Percentiles rank a stretch among this genome's conserved stretches.
Conservation (phyloP, 37 sponge, comb jelly and placozoan genomes). For the Beroe forskalii region DNA sequence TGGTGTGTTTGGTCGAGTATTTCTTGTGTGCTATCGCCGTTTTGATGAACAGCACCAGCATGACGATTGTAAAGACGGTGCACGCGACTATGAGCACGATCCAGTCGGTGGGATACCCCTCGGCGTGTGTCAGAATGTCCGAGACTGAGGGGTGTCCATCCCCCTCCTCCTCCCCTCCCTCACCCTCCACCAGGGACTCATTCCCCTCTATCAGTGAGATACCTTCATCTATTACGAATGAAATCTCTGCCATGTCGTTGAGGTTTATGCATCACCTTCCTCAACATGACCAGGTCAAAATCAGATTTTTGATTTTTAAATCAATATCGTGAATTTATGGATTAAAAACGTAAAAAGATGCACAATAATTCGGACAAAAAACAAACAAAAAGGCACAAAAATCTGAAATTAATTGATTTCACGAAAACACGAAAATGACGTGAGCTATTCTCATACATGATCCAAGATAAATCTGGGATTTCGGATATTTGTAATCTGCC, state of each 20-base stretch:
- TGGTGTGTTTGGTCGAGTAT: slow-evolving; percentile 38
- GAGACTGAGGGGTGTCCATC: slow-evolving; percentile 4
- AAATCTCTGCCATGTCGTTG: background rate
- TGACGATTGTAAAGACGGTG: background rate
- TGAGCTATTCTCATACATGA: no score
- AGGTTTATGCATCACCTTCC: background rate
- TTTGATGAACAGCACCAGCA: background rate
- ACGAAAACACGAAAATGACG: no score
- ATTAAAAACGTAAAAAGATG: no score
- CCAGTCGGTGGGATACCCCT: slow-evolving; percentile 24
- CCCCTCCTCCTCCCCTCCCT: slow-evolving; percentile 27
- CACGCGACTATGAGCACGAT: background rate
- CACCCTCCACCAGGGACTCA: background rate
- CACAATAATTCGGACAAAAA: no score
- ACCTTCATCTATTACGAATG: background rate
- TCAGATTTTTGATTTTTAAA: no score
- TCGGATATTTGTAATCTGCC: no score
- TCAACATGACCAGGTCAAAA: no score
- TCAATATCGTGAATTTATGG: no score
- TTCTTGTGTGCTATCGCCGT: slow-evolving; percentile 10
- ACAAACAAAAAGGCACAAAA: no score
- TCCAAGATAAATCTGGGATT: no score
- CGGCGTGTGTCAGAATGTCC: background rate
- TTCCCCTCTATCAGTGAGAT: background rate
- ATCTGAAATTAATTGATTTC: no score